phyloP scores from a whole-genome alignment of 2,797 vertebrate species.

The Crypturellus tataupa region DNA sequence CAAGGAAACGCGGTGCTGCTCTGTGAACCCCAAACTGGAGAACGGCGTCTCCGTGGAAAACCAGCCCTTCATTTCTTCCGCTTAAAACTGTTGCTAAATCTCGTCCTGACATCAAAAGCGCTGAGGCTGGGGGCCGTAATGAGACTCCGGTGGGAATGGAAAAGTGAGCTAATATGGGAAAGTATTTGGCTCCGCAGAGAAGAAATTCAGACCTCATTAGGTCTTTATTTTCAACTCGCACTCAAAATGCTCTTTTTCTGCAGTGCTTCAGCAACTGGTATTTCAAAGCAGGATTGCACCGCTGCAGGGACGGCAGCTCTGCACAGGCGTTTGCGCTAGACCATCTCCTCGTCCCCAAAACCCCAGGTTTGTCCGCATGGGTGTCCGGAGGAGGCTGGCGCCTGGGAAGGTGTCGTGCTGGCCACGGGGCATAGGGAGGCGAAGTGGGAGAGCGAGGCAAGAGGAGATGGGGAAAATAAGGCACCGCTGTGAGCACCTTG shows the following conservation, averaged over 20 bases:
- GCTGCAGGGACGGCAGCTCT: background rate
- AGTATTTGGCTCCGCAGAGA: conserved; percentile 32
- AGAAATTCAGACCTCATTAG: conserved; percentile 59
- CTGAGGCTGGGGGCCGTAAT: conserved; percentile 17
- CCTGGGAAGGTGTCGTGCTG: background rate
- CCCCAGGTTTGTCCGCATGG: background rate
- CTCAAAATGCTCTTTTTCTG: background rate
- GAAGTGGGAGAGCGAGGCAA: background rate
- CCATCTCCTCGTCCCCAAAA: background rate
- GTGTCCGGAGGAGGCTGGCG: too few species aligned
- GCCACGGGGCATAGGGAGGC: background rate
- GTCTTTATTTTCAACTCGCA: conserved; percentile 32
- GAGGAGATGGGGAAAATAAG: background rate
- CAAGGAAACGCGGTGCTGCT: background rate
- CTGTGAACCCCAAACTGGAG: background rate
- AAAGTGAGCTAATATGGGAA: conserved; percentile 37
- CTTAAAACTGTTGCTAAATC: background rate
- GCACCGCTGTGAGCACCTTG: background rate
- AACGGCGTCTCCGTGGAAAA: background rate
- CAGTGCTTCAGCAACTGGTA: conserved; percentile 12
- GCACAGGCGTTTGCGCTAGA: background rate
- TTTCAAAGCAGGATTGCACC: background rate
- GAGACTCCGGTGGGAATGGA: conserved; percentile 17
- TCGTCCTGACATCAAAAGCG: conserved; percentile 45
- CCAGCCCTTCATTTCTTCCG: background rate